Percentiles rank a stretch among this genome's conserved stretches.
phyloP scores from a whole-genome alignment of 2,888 invertebrate species.

The Lissocephala sabroskyi region DNA sequence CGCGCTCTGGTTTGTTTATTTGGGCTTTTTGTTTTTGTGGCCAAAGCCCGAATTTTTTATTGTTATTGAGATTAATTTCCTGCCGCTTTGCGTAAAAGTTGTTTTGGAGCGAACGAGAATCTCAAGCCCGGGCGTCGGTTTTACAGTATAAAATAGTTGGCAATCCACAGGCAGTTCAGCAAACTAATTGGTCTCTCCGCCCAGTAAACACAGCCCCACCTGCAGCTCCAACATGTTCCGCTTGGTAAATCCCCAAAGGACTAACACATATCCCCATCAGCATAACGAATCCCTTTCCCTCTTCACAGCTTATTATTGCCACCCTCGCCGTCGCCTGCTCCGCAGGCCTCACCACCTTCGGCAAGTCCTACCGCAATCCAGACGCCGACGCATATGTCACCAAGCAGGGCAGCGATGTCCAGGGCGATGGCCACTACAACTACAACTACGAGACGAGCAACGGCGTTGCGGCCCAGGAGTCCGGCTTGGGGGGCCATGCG shows the following conservation, averaged over 20 bases:
- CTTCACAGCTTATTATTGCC: slow-evolving; percentile 39
- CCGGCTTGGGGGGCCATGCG: slow-evolving; percentile 74
- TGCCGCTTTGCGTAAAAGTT: slow-evolving; percentile 34
- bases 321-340: slow-evolving; percentile 41
- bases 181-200: slow-evolving; percentile 33
- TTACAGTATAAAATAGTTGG: slow-evolving; percentile 42
- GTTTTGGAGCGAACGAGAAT: slow-evolving; percentile 15
- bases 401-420: slow-evolving; percentile 28
- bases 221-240: slow-evolving; percentile 46
- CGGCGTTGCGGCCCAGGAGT: slow-evolving; percentile 76
- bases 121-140: slow-evolving; percentile 19
- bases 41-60: too few relatives aligned
- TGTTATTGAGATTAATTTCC: slow-evolving; percentile 58
- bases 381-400: slow-evolving; percentile 33
- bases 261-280: not conserved
- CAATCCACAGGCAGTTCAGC: slow-evolving; percentile 28
- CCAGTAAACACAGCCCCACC: slow-evolving; percentile 19
- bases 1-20: slow-evolving; percentile 25
- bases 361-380: slow-evolving; percentile 21
- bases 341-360: too few relatives aligned
- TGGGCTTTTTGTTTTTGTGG: slow-evolving; percentile 21
- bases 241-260: slow-evolving; percentile 37
- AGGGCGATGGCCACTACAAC: slow-evolving; percentile 71
- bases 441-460: slow-evolving; percentile 75
- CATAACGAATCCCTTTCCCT: not conserved